A percentile compares a stretch with the other conserved stretches of the same genome.
Conservation (phyloP, 2,888 invertebrate genomes). For the Cecidostiba fungosa region DNA sequence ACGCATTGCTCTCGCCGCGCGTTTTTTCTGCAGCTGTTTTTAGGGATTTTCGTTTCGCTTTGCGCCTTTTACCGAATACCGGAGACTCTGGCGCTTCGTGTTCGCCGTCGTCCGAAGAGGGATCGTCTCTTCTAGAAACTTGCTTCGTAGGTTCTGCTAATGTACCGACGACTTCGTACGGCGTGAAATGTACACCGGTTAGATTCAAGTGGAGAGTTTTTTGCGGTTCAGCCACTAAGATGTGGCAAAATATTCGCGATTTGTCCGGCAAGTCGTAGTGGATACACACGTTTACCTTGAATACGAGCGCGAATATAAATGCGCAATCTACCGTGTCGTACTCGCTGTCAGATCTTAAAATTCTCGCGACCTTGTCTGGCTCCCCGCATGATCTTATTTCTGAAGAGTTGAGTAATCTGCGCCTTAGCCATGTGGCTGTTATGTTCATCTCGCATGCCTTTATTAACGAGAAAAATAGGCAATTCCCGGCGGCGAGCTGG, state of each 20-base stretch:
- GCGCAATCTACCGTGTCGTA: background rate
- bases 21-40: no score
- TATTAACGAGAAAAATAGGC: background rate
- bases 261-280: background rate
- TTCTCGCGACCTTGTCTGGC: background rate
- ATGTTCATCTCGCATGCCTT: background rate
- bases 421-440: background rate
- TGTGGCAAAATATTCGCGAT: background rate
- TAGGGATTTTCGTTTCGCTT: no score
- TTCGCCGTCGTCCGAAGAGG: no score
- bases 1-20: no score
- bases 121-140: no score
- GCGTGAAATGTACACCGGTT: no score
- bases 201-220: no score
- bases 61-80: no score
- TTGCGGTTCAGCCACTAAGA: no score
- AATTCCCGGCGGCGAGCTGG: background rate
- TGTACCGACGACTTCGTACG: no score
- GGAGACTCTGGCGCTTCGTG: no score
- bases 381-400: background rate
- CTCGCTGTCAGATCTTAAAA: background rate
- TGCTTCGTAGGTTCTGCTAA: no score
- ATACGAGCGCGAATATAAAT: background rate
- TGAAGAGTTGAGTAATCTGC: background rate
- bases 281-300: background rate